phyloP scores from a whole-genome alignment of 2,797 vertebrate species.

The Sphenodon punctatus region DNA sequence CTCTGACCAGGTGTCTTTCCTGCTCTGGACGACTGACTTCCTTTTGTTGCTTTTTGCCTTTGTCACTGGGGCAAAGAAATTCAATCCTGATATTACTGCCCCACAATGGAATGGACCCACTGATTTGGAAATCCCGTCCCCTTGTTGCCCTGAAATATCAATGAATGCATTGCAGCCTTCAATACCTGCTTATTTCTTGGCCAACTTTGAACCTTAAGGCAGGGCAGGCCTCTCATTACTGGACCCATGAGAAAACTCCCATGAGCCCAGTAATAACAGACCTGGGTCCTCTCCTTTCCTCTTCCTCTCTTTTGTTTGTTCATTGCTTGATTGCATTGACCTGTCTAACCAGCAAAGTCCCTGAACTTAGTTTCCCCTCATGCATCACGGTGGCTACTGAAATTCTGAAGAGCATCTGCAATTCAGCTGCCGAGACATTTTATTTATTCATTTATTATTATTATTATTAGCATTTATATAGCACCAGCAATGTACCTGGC shows the following conservation, averaged over 20 bases:
- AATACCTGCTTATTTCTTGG: slow-evolving; percentile 32
- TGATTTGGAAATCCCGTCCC: slow-evolving; percentile 52
- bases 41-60: slow-evolving; percentile 54
- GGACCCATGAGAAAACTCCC: no score
- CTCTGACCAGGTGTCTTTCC: slow-evolving; percentile 64
- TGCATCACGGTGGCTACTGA: no score
- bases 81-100: slow-evolving; percentile 58
- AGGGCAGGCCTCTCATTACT: slow-evolving; percentile 47
- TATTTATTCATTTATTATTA: no score
- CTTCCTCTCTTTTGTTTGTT: slow-evolving; percentile 37
- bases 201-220: slow-evolving; percentile 36
- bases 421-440: no score
- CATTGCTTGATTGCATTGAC: no score
- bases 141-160: slow-evolving; percentile 24
- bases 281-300: slow-evolving; percentile 55
- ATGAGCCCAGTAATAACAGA: no score
- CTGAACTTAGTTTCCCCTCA: no score
- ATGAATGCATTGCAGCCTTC: not conserved
- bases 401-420: no score
- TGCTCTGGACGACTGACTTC: slow-evolving; percentile 55
- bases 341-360: no score
- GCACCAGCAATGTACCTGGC: no score
- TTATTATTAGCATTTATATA: no score
- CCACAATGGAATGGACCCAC: slow-evolving; percentile 34
- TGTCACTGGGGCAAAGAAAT: slow-evolving; percentile 52